Evolutionary conservation across 2,113 vertebrate genomes (phyloP).

Genomic region (Corythaeola cristata): DNA sequence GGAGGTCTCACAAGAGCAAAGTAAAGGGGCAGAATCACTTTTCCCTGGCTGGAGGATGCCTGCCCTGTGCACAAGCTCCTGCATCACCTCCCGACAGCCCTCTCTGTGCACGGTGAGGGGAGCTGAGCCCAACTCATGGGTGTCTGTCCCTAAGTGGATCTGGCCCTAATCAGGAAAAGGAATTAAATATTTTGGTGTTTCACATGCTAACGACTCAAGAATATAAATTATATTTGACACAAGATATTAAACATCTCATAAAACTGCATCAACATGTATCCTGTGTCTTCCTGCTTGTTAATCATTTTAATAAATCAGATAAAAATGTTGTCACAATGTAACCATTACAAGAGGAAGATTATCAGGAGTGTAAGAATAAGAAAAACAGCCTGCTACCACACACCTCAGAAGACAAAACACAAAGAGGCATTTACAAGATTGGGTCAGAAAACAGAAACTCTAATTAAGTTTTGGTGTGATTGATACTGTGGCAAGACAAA

Average conservation of each 20-base stretch:
- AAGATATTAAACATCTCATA: conserved; percentile 16
- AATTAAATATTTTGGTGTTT: neutral
- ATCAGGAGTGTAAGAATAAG: neutral
- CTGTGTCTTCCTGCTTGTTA: neutral
- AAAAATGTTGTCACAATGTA: neutral
- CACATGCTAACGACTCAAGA: neutral
- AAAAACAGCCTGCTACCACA: neutral
- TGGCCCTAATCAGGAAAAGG: neutral
- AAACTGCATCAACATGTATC: neutral
- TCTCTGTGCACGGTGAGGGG: neutral
- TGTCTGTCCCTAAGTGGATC: neutral
- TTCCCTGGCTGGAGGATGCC: neutral
- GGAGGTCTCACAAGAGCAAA: no score
- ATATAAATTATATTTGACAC: neutral
- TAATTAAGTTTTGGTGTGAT: neutral
- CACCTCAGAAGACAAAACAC: neutral
- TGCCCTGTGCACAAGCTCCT: neutral
- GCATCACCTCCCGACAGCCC: neutral
- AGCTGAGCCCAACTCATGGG: neutral
- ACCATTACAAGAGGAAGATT: neutral
- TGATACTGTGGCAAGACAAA: neutral
- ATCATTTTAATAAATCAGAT: neutral
- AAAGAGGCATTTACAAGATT: neutral
- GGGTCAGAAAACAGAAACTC: neutral
- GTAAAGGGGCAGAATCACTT: no score